Base-by-base conservation (phyloP, 2,888 invertebrate genomes). In the Synanthedon vespiformis region DNA sequence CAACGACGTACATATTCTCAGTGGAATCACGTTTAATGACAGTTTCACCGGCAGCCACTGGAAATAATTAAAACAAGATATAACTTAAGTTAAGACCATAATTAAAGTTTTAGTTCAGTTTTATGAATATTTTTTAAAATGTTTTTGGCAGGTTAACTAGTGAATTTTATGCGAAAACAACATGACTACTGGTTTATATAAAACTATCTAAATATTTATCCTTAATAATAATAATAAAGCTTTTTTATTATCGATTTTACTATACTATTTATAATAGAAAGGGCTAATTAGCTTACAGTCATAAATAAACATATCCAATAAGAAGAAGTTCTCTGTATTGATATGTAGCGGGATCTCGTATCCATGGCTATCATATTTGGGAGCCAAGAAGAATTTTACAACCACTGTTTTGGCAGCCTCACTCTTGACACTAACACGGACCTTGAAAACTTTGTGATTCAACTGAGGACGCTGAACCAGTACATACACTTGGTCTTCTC, bases 401-500 rank as follows among this genome's bases (percentile, higher is more conserved):
- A 89, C 75, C 1, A 82, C 83, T 54, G 85, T 89, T 63, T 80
- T 68, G 51, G 77, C 64, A 4, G 83, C 89, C 52, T 90, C 89
- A 51, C 91, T 89, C 58, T 88, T 86, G 22, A 94, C 88, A 34
- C 88, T 77, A 49, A 93, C 78, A 56, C 89, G 89, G 63, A 91
- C 84, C 63, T 83, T 89, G 88, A 92, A 94, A 6, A 89, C 88
- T 60, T 93, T 91, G 84, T 94, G 92, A 77, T 92, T 92, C 52
- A 94, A 76, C 55, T 92, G 91, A 56, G 89, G 82, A 64, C 91
- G 91, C 54, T 91, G 89, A 4, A 91, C 91, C 58, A 90, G 80
- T 41, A 93, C 88, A 53, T 14, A 10, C 16, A 48, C 48, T 3
- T 48, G 16, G 18, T 48, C 48, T 48, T 12, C n/a, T 44, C 44